Base-by-base conservation (phyloP, 2,797 vertebrate genomes). In the Spinus olivaceus region DNA sequence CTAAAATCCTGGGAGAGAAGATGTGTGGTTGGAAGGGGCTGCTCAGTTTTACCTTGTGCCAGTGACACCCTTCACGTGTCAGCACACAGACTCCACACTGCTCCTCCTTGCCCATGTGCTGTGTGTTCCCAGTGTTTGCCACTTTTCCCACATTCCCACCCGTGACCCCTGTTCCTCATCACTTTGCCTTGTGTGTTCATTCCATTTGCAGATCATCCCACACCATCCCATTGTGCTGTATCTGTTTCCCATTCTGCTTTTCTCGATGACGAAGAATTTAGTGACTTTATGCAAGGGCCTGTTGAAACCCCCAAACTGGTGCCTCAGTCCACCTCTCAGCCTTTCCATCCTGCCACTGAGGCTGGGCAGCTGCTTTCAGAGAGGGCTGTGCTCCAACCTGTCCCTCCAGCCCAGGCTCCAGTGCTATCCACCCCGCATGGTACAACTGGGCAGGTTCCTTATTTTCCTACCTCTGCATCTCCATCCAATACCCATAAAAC, bases 251-350 rank as follows among this genome's bases (percentile, higher is more conserved):
- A 97, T 97, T 97, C 98, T 96, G 97, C 98, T 98, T 98, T 99
- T 97, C 98, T 98, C 25, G 98, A 98, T 93, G 99, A 98, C 97
- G 99, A 99, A 56, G 99, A 99, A 94, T 99, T 99, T 99, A 99
- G 98, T 98, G 99, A 99, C 98, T 99, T 99, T 99, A 98, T 99
- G 96, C 99, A 99, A 97, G 99, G 99, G 87, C 98, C 99, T 30
- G 88, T 98, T 97, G 98, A 98, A 82, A 92, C 87, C 95, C 97
- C 97, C 63, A 72, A 84, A 95, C 30, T 92, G 96, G 92, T 98
- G 98, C 96, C 97, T 98, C 96, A 97, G 83, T 74, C 98, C 95
- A 88, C 95, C 66, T 97, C 97, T 96, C 98, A 98, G 97, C 91
- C 98, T 97, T 98, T 98, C 86, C 97, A 85, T 83, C 88, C 97